Base-by-base conservation (phyloP, 92 coral and sea anemone species). In the Epizoanthus rinbou region DNA sequence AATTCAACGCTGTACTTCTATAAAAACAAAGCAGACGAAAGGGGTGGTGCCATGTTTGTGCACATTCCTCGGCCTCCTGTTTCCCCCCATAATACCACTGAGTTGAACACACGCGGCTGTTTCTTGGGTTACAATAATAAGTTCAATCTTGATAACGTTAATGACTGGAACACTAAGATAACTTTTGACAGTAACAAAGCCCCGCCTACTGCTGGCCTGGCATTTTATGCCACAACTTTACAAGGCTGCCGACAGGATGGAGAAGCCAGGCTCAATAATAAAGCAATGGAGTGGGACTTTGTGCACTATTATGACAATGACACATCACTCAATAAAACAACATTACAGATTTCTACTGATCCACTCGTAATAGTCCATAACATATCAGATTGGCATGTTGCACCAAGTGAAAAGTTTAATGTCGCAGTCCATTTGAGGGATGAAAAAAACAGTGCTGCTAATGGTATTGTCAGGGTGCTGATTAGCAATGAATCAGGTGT, bases 41-140 rank as follows among this genome's bases (percentile, higher is more conserved):
- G 79, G 54, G 99, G 99, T 24, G 99, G 99, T 84, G 99, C 99
- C 18, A 84, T 96, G 64, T 96, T 84, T 71, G 94, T 87, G 1
- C 85, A 62, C 47, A 79, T 76, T 59, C 59, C 90, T 73, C 97
- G 98, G 9, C 98, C 99, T 35, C 98, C 92, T 24, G 89, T 96
- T 24, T 88, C 88, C n/a, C 92, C 99, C 0, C 92, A 93, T 86
- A 0, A 90, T 4, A 94, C 99, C 33, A 96, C 99, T 8, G 92
- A 93, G 64, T 88, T 96, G 0, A 82, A 84, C n/a, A 86, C 94
- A n/a, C 97, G 92, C 68, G 74, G 65, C 5, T 96, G 99, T 60
- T 94, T 96, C 64, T 43, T 96, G 28, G 86, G 87, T 18, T 92
- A 89, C 80, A 84, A 90, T 78, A 79, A 88, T 64, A 21, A 33